Evolutionary conservation across 2,888 invertebrate genomes (phyloP).

Genomic region (Ditula angustiorana): DNA sequence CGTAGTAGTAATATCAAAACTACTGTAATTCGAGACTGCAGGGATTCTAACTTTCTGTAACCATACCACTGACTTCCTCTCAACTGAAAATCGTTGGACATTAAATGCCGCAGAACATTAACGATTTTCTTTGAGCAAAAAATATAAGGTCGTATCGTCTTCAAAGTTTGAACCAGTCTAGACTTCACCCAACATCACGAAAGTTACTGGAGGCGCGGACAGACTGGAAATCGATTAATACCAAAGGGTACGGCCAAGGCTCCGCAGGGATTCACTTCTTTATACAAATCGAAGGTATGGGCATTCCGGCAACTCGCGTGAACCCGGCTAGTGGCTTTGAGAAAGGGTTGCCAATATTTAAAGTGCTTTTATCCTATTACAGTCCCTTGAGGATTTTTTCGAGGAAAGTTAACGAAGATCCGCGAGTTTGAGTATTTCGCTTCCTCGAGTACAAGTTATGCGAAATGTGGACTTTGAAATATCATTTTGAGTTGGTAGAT

Average conservation of each 20-base stretch:
- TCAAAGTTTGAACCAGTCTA: conserved; percentile 18
- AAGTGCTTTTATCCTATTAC: conserved; percentile 51
- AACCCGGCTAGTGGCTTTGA: conserved; percentile 17
- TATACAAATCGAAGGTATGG: background rate
- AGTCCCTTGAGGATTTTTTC: conserved; percentile 47
- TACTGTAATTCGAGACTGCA: too few relatives aligned
- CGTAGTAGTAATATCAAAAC: too few relatives aligned
- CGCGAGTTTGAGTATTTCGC: conserved; percentile 7
- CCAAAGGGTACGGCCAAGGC: background rate
- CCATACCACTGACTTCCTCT: too few relatives aligned
- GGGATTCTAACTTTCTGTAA: too few relatives aligned
- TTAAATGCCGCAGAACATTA: background rate
- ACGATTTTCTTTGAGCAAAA: conserved; percentile 1
- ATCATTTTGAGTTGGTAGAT: conserved; percentile 32
- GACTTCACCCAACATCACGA: conserved; percentile 19
- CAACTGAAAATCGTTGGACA: too few relatives aligned
- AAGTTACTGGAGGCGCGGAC: conserved; percentile 25
- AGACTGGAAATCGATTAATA: conserved; percentile 34
- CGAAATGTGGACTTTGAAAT: conserved; percentile 30
- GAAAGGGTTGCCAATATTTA: conserved; percentile 37
- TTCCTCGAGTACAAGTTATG: conserved; percentile 20
- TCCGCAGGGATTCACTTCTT: conserved; percentile 1
- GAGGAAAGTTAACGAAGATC: conserved; percentile 46
- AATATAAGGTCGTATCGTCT: conserved; percentile 1
- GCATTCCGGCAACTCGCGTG: background rate